These are phyloP conservation scores for Xyrichtys novacula DNA, from an alignment of 2,797 vertebrate species.

Conservation along the genomic window DNA sequence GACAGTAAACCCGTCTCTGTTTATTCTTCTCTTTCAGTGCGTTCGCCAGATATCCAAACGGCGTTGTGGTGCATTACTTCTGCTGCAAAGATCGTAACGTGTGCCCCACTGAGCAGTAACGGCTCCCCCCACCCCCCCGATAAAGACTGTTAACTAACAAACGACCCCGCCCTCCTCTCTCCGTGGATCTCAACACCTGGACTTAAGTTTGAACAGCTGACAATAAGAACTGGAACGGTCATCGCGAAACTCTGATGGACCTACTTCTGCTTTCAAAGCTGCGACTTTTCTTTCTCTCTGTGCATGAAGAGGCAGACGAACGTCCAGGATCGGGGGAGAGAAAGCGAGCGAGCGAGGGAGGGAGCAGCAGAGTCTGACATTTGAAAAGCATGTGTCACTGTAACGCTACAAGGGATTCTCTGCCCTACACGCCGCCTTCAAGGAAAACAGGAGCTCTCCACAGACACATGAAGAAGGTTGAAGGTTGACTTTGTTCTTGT, in stretches of 20 bases:
- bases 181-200: conserved; percentile 16
- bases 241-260: conserved; percentile 7
- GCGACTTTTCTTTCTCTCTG: conserved; percentile 22
- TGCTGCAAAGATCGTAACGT: conserved; percentile 94
- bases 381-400: conserved; percentile 56
- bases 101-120: conserved; percentile 84
- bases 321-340: conserved; percentile 14
- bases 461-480: not conserved
- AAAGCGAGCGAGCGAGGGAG: not conserved
- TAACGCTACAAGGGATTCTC: conserved; percentile 36
- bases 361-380: conserved; percentile 42
- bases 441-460: conserved; percentile 7
- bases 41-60: conserved; percentile 97
- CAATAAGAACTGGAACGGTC: too few species aligned
- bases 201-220: conserved; percentile 23
- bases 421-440: conserved; percentile 15
- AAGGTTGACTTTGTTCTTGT: not conserved
- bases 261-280: conserved; percentile 23
- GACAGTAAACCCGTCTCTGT: conserved; percentile 3
- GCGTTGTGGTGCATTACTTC: conserved; percentile 98
- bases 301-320: conserved; percentile 59
- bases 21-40: conserved; percentile 83
- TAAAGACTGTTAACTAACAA: not conserved
- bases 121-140: not conserved
- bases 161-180: not conserved